phyloP scores from a whole-genome alignment of 1,140 invertebrate genomes.

The Ladona fulva region DNA sequence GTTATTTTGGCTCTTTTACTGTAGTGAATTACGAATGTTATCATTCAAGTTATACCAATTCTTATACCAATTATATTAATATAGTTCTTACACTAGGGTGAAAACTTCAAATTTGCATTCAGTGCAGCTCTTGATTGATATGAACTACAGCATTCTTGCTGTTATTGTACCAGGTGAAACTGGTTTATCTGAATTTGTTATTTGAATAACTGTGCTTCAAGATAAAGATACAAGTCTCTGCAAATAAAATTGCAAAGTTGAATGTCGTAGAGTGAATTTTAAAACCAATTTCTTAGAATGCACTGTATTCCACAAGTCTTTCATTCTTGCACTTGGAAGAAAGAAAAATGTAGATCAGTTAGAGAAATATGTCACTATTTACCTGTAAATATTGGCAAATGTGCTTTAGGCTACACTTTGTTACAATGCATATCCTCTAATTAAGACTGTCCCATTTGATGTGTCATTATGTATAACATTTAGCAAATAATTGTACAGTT shows the following conservation, averaged over 20 bases:
- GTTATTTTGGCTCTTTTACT: neutral
- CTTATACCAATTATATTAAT: neutral
- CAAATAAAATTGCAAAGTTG: neutral
- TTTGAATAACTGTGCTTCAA: neutral
- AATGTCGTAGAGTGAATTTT: neutral
- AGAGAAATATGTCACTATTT: neutral
- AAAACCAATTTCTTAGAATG: neutral
- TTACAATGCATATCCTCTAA: conserved; percentile 6
- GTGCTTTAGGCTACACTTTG: conserved; percentile 5
- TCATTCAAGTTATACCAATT: neutral
- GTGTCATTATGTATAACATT: neutral
- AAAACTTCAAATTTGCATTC: too few species aligned
- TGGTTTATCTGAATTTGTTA: neutral
- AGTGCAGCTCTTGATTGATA: too few species aligned
- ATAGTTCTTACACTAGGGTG: too few species aligned
- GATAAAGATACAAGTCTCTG: neutral
- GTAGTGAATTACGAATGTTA: neutral
- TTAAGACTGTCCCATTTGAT: neutral
- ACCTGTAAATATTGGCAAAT: neutral
- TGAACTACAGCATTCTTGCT: too few species aligned
- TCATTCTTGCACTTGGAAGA: neutral
- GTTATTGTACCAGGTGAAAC: neutral
- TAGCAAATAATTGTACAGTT: neutral
- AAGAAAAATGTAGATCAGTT: neutral
- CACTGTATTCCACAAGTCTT: neutral